Base-by-base conservation (phyloP, 1,140 invertebrate genomes). In the Tyrophagus putrescentiae region DNA sequence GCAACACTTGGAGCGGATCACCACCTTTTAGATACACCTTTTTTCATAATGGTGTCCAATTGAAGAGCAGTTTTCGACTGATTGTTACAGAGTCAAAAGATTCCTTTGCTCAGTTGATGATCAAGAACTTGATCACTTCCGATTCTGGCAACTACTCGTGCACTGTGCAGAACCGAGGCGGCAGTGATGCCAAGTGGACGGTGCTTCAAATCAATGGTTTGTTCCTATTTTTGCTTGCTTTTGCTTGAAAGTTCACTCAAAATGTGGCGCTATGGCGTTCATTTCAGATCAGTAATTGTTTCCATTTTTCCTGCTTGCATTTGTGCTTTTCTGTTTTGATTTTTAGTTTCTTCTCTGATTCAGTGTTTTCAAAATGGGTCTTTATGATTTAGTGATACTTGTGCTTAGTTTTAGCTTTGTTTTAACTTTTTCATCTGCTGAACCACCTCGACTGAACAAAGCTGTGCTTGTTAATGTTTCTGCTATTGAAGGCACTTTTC, bases 91-190 rank as follows among this genome's bases (percentile, higher is more conserved):
- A n/a, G n/a, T n/a, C n/a, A n/a, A n/a, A n/a, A n/a, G n/a, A n/a
- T n/a, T n/a, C n/a, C n/a, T n/a, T n/a, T n/a, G n/a, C n/a, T n/a
- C n/a, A n/a, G n/a, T n/a, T n/a, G n/a, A n/a, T n/a, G n/a, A n/a
- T n/a, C 3, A 31, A 31, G 25, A 36, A 3, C 21, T 31, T 54
- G 25, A 13, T 3, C 9, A n/a, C n/a, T 16, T 34, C 13, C 27
- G 52, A 54, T 54, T 27, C 52, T 3, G 52, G 52, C 27, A 54
- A 11, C 52, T 54, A 54, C 27, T 18, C 27, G 3, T 54, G 52
- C 39, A 13, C 3, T 54, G 52, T 34, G 3, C 11, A 3, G 39
- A 54, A 54, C 39, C 13, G n/a, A 18, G n/a, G n/a, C 39, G 52
- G 52, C 2, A 34, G n/a, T 1, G 52, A 54, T 32, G n/a, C 52